These are phyloP conservation scores for Doryteuthis pealeii DNA, from an alignment of 1,140 invertebrate species.

Conservation along the genomic window DNA sequence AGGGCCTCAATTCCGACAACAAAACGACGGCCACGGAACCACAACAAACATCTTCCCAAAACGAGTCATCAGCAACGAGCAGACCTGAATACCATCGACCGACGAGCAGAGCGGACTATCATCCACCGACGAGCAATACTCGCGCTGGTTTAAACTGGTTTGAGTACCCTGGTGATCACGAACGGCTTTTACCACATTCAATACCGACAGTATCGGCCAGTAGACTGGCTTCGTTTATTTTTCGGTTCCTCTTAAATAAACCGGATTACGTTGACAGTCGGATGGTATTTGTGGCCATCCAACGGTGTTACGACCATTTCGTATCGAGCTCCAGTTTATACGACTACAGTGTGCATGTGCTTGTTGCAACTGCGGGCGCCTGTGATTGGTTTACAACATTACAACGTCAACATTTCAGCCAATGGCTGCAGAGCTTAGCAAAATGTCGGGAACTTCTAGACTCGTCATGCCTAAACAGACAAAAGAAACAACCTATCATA, in stretches of 20 bases:
- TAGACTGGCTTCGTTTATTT: conserved; percentile 47
- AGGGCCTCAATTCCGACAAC: background rate
- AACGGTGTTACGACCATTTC: conserved; percentile 45
- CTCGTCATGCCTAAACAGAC: no score
- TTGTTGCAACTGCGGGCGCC: conserved; percentile 51
- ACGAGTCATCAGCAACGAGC: conserved; percentile 38
- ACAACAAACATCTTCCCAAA: conserved; percentile 35
- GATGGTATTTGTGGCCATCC: conserved; percentile 40
- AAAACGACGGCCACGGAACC: conserved; percentile 25
- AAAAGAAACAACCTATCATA: no score
- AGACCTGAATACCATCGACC: no score
- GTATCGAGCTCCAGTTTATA: conserved; percentile 32
- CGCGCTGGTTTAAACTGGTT: conserved; percentile 35
- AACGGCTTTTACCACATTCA: conserved; percentile 47
- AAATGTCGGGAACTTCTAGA: background rate
- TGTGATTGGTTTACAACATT: conserved; percentile 51
- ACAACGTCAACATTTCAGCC: conserved; percentile 39
- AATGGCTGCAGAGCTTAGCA: conserved; percentile 48
- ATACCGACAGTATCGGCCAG: conserved; percentile 44
- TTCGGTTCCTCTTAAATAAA: conserved; percentile 42
- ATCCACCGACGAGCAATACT: conserved; percentile 27
- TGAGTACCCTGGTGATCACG: conserved; percentile 38
- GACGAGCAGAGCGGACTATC: no score
- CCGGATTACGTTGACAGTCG: conserved; percentile 45
- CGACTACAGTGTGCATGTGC: conserved; percentile 53